Evolutionary conservation across 2,797 vertebrate genomes (phyloP), one percentile per base, ranked within the genome.

Genomic region (Neoniphon sammara): DNA sequence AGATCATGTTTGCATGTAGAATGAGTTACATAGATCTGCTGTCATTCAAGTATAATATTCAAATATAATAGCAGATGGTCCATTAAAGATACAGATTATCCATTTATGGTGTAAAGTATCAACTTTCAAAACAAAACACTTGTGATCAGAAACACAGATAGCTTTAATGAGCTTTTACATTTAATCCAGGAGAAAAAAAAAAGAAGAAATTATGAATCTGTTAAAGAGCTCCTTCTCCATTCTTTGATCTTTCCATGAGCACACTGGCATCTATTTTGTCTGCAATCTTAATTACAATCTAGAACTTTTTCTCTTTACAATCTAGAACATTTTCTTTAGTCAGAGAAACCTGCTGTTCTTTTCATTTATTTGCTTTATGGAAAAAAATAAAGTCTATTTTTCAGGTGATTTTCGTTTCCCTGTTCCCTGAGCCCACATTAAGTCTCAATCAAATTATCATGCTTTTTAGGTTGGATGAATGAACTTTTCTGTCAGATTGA

Each of bases 1-100:
- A 80, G 78, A 79, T 78, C 80, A 82, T 89, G 84, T 89, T 67
- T 88, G 87, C 84, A 78, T 85, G 47, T 53, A 66, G 75, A 83
- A 67, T 4, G 15, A 79, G 78, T 31, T 57, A 17, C 3, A 42
- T 17, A 17, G 20, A 46, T 55, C 36, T 70, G 68, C 70, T 73
- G 85, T 71, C 78, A 81, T 71, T 83, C 78, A 58, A 63, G 80
- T 67, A 84, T 89, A 66, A 79, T 27, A 27, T 27, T 27, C 4
- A 82, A 82, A 58, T 84, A 85, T 83, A 85, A 88, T 62, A 66
- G 75, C 77, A 59, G 82, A 84, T 82, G 68, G 46, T 23, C 61
- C 25, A 42, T 85, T 79, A 83, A 84, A 82, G 64, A 39, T 55
- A 1, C 34, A 11, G 77, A 85, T 71, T 80, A 78, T 27, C 55